Evolutionary conservation across 35 echinoderm and acorn worm genomes (phyloP).

Genomic region (Ophiothrix spiculata): DNA sequence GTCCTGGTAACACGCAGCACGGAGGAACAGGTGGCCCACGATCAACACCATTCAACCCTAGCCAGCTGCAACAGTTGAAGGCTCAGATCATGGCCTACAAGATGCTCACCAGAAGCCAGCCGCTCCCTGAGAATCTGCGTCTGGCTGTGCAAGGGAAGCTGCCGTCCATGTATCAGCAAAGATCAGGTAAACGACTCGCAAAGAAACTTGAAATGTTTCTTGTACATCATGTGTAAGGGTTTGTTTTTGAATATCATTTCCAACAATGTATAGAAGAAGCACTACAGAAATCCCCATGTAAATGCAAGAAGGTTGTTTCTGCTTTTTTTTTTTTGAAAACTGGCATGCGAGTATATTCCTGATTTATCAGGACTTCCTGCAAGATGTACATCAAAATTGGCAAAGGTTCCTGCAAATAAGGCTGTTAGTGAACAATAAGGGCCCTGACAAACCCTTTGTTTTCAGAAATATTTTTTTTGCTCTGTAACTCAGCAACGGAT

Average conservation of each 20-base stretch:
- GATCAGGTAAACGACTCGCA: slow-evolving; percentile 37
- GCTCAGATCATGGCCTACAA: slow-evolving; percentile 98
- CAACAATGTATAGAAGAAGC: background rate
- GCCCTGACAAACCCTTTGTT: too few species aligned
- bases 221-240: background rate
- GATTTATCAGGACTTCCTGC: too few species aligned
- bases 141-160: slow-evolving; percentile 65
- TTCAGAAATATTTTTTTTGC: too few species aligned
- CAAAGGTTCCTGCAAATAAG: too few species aligned
- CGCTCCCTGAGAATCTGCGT: slow-evolving; percentile 80
- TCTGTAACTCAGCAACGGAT: too few species aligned
- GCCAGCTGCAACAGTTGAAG: slow-evolving; percentile 97
- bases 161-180: slow-evolving; percentile 33
- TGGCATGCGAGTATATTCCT: background rate
- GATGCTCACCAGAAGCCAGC: slow-evolving; percentile 71
- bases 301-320: background rate
- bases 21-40: slow-evolving; percentile 12
- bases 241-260: background rate
- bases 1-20: slow-evolving; percentile 19
- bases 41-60: slow-evolving; percentile 61
- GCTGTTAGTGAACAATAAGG: too few species aligned
- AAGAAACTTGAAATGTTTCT: background rate
- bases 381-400: too few species aligned
- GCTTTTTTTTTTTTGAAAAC: background rate
- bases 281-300: too few species aligned